Conservation (phyloP, 2,797 vertebrate genomes). For the Melopsittacus undulatus region DNA sequence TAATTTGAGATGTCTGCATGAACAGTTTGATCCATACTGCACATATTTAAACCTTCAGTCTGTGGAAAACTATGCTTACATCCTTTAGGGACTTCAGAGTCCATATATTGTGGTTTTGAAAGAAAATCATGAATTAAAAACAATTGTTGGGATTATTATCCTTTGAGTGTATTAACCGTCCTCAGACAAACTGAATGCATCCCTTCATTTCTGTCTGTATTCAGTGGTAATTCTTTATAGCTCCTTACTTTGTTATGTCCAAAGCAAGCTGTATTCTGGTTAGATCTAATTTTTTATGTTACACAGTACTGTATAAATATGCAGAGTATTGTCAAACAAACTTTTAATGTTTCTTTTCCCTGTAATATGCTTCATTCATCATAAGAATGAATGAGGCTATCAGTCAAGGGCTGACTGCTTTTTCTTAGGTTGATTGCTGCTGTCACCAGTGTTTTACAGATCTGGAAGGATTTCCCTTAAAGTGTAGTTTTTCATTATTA, state of each 20-base stretch:
- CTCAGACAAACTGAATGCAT: background rate
- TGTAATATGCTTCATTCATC: background rate
- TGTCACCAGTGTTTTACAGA: conserved; percentile 34
- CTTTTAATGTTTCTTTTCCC: background rate
- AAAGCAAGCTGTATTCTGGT: background rate
- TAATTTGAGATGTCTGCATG: background rate
- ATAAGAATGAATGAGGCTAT: conserved; percentile 10
- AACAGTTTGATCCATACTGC: background rate
- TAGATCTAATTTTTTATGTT: background rate
- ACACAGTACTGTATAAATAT: background rate
- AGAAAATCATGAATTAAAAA: background rate
- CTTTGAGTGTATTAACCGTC: background rate
- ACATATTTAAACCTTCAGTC: background rate
- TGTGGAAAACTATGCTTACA: background rate
- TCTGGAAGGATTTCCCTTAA: conserved; percentile 40
- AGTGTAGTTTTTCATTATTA: conserved; percentile 57
- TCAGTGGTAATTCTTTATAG: background rate
- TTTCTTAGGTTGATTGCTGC: conserved; percentile 42
- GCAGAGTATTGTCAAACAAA: conserved; percentile 4
- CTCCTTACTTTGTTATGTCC: background rate
- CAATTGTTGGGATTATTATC: background rate
- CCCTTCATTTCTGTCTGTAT: background rate
- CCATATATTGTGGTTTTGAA: background rate
- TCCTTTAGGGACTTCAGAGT: background rate
- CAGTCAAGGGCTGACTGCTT: conserved; percentile 4